A percentile compares a stretch with the other conserved stretches of the same genome.
Evolutionary conservation across 2,888 invertebrate species (phyloP).

Genomic region (Mermis nigrescens): DNA sequence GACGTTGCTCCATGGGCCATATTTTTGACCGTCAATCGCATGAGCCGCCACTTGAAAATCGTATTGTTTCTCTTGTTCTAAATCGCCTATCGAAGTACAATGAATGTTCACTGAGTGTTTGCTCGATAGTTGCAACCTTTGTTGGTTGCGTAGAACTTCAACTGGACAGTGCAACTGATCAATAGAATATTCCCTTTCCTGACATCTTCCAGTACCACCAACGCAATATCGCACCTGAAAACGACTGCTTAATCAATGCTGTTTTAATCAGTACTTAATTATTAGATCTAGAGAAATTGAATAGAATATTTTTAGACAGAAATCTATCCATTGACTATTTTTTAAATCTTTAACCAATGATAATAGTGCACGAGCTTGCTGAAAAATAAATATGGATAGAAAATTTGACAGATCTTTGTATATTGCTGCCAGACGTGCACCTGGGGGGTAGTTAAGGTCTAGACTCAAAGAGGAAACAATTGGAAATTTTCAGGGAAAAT

Average conservation of each 20-base stretch:
- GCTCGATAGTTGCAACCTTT: neutral
- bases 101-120: constrained; percentile 17
- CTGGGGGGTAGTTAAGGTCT: too few species aligned
- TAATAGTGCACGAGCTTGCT: too few species aligned
- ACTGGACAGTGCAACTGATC: constrained; percentile 19
- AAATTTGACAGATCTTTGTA: too few species aligned
- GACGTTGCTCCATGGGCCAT: constrained; percentile 20
- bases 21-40: constrained; percentile 16
- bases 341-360: too few species aligned
- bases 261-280: too few species aligned
- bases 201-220: constrained; percentile 8
- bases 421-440: too few species aligned
- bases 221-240: constrained; percentile 12
- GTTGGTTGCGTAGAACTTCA: neutral
- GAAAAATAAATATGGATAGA: too few species aligned
- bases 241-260: constrained; percentile 30
- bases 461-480: too few species aligned
- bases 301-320: neutral
- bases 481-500: too few species aligned
- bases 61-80: constrained; percentile 26
- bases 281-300: neutral
- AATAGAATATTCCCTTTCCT: constrained; percentile 20
- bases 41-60: constrained; percentile 25
- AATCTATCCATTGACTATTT: too few species aligned
- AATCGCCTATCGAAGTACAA: constrained; percentile 26